Base-by-base conservation (phyloP, 2,888 invertebrate species). In the Apocheima hispidaria region DNA sequence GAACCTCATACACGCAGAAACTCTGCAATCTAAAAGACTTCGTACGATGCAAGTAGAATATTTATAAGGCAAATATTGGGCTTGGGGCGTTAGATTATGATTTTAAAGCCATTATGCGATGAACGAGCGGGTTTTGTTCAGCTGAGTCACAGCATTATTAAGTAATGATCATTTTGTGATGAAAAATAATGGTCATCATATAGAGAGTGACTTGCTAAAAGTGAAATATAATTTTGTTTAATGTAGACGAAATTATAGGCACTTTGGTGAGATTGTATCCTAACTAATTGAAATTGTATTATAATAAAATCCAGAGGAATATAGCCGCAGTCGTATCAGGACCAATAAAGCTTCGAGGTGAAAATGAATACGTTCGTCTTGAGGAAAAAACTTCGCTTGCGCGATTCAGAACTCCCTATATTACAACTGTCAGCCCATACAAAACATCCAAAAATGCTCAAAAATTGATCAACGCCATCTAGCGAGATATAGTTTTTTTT, bases 1-100 rank as follows among this genome's bases (percentile, higher is more conserved):
- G 12, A 21, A 9, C 6, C 12, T n/a, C 7, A 21, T 14, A 46
- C 30, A 46, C 44, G 36, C 14, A 35, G 38, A 44, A 43, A 30
- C 20, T 41, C 46, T 52, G 50, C n/a, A n/a, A n/a, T n/a, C n/a
- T 48, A 61, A 56, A 56, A 56, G 51, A 56, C 61, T 61, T 51
- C 23, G 23, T 14, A 52, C 23, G 56, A 61, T 56, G 61, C 61
- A 56, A 48, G 61, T 35, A 33, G 61, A 61, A 61, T 61, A 61
- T 61, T 61, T 56, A 56, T 61, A 56, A 61, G 61, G 38, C 30
- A 56, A 48, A 61, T 56, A 61, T 61, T 56, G 46, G 35, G 46
- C 23, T 52, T 16, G 35, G 20, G 26, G 52, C 51, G 38, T 50
- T 26, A 41, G 35, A 56, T 61, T 56, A 61, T 56, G 41, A 52